These are phyloP conservation scores for Malurus cyaneus DNA, from an alignment of 2,113 vertebrate species.

Conservation along the genomic window DNA sequence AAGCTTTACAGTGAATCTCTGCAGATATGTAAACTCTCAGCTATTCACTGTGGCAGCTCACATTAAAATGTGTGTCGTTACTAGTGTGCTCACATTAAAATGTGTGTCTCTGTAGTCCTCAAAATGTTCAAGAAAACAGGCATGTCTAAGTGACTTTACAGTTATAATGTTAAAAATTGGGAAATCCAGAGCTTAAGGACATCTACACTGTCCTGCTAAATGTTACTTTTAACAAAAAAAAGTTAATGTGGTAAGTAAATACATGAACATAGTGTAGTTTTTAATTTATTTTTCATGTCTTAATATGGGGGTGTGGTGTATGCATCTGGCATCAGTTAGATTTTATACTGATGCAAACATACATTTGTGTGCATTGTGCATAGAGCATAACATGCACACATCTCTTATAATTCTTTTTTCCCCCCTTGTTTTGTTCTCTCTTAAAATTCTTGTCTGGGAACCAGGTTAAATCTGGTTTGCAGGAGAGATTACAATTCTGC, in stretches of 20 bases:
- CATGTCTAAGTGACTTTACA: background rate
- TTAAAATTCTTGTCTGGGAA: constrained; percentile 53
- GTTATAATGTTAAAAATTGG: background rate
- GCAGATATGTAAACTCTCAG: background rate
- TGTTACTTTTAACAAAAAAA: background rate
- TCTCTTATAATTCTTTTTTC: background rate
- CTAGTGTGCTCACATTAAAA: background rate
- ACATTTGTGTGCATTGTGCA: background rate
- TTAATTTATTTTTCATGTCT: background rate
- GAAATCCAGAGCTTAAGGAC: background rate
- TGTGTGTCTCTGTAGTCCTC: background rate
- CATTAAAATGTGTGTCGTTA: background rate
- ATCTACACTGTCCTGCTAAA: background rate
- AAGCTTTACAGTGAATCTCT: background rate
- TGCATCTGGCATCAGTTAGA: background rate
- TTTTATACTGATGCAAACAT: background rate
- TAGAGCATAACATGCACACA: accelerated
- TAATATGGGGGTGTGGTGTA: background rate
- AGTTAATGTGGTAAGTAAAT: background rate
- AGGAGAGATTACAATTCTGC: constrained; percentile 39
- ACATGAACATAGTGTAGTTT: background rate
- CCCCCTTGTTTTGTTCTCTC: background rate
- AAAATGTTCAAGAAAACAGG: background rate
- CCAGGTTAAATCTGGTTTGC: constrained; percentile 52
- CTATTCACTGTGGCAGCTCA: background rate